Evolutionary conservation across 1,140 invertebrate genomes (phyloP).

Genomic region (Phenacoccus solenopsis): DNA sequence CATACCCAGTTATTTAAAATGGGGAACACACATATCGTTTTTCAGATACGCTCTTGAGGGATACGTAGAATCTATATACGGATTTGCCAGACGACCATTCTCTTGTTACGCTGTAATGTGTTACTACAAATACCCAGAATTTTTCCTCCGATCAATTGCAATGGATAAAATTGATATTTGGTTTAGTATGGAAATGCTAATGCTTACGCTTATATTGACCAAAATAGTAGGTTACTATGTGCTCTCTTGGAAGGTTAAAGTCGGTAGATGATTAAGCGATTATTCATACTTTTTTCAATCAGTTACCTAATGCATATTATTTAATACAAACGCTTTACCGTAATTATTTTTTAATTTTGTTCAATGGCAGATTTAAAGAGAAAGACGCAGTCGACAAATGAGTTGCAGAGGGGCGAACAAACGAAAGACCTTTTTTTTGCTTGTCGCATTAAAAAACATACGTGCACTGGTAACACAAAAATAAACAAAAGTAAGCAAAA

Average conservation of each 20-base stretch:
- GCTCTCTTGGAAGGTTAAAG: neutral
- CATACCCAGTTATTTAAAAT: conserved; percentile 64
- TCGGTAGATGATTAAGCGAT: neutral
- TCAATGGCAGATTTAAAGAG: too few relatives aligned
- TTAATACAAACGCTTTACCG: too few relatives aligned
- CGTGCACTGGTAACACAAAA: too few relatives aligned
- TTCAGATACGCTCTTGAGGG: conserved; percentile 80
- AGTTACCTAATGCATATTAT: too few relatives aligned
- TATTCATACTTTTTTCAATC: too few relatives aligned
- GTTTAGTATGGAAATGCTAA: neutral
- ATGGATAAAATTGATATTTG: conserved; percentile 37
- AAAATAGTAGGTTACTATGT: neutral
- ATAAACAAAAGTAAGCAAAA: too few relatives aligned
- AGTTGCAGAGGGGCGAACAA: too few relatives aligned
- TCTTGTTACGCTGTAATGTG: conserved; percentile 52
- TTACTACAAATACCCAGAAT: conserved; percentile 57
- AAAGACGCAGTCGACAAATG: too few relatives aligned
- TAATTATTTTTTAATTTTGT: too few relatives aligned
- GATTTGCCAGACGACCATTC: conserved; percentile 49
- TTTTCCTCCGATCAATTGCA: conserved; percentile 63
- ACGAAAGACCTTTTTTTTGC: too few relatives aligned
- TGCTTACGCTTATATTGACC: neutral
- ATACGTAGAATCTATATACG: conserved; percentile 65
- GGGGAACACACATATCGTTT: conserved; percentile 79
- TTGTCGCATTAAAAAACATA: too few relatives aligned